Base-by-base conservation (phyloP, 2,888 invertebrate species). In the Pseudanteris insignis region DNA sequence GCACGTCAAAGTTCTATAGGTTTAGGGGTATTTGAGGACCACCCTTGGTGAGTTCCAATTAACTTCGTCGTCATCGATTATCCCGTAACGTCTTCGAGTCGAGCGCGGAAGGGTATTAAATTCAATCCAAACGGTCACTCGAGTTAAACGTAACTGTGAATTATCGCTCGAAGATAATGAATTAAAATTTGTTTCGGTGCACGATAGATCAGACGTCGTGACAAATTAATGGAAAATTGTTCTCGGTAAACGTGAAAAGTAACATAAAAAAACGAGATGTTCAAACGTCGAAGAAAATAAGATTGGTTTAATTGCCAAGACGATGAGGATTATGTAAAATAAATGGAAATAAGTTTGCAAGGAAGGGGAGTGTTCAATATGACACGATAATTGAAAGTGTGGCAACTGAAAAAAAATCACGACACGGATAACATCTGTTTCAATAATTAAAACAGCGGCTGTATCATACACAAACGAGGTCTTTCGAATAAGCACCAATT, bases 221-320 rank as follows among this genome's bases (percentile, higher is more conserved):
- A 28, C 34, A 37, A 47, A 37, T 37, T 37, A 29, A 5, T 47
- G 47, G 37, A 47, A 47, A 47, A 36, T 37, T 37, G 29, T 28
- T 28, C 3, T n/a, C 28, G 18, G 8, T 26, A 11, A 33, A 33
- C 15, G 10, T 12, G 33, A 28, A 40, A n/a, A 10, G 28, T 2
- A 29, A 29, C 15, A n/a, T 9, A 7, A 21, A 7, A 7, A 4
- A 21, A 21, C 7, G 21, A 5, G 5, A 21, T 21, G 4, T 21
- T 12, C 26, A 9, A 26, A 8, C 25, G n/a, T 8, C 2, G 1
- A 12, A 37, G 36, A 37, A 37, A 24, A 25, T 13, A 12, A n/a
- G 28, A 5, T 28, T 11, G 26, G 10, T 38, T 38, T 38, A 28
- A 38, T 38, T 15, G 14, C 2, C 18, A 6, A 15, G 12, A n/a